phyloP scores from a whole-genome alignment of 2,113 vertebrate species.

The Erinaceus europaeus region DNA sequence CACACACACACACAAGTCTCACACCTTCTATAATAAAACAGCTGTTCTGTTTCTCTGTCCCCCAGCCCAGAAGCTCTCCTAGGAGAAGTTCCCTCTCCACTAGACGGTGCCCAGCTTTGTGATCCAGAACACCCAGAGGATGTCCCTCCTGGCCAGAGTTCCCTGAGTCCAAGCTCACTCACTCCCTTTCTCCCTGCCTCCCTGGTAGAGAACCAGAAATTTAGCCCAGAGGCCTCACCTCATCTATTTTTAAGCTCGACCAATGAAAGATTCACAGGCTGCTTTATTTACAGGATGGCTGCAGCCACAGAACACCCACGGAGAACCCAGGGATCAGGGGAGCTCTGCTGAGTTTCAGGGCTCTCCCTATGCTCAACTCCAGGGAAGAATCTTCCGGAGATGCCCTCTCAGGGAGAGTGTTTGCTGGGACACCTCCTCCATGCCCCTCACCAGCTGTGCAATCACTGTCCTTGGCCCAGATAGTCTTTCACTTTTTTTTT shows the following conservation, averaged over 20 bases:
- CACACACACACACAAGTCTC: too few relatives aligned
- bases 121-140: too few relatives aligned
- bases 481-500: too few relatives aligned
- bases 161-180: neutral
- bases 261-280: slow-evolving; percentile 58
- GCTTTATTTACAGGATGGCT: slow-evolving; percentile 7
- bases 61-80: too few relatives aligned
- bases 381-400: neutral
- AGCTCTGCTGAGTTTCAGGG: neutral
- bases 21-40: too few relatives aligned
- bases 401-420: too few relatives aligned
- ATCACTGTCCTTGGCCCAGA: too few relatives aligned
- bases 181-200: neutral
- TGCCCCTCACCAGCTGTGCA: too few relatives aligned
- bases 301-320: accelerated
- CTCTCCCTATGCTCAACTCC: neutral
- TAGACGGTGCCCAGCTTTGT: too few relatives aligned
- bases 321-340: accelerated
- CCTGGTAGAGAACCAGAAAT: neutral
- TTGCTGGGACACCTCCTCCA: too few relatives aligned
- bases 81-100: too few relatives aligned
- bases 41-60: neutral
- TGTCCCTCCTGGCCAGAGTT: neutral
- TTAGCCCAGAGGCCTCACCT: neutral
- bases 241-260: slow-evolving; percentile 61